Conservation (phyloP, 2,888 invertebrate genomes). For the Gryllus longicercus region DNA sequence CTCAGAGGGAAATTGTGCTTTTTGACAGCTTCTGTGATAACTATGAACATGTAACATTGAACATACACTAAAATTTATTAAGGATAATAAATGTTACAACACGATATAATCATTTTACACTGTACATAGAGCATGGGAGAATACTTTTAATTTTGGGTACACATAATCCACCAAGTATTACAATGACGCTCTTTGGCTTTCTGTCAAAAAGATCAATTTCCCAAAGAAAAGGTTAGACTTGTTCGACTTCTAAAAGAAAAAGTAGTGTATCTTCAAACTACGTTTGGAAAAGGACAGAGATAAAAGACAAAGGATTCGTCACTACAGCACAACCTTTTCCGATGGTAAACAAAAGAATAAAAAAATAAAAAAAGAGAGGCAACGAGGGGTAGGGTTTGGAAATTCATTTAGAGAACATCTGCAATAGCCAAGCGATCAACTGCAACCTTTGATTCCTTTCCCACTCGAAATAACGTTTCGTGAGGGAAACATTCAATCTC, state of each 20-base stretch:
- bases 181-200: too few relatives aligned
- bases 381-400: not conserved
- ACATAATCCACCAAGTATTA: too few relatives aligned
- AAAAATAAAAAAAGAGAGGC: not conserved
- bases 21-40: not conserved
- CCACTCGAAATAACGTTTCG: not conserved
- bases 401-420: not conserved
- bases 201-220: not conserved
- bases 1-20: not conserved
- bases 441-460: not conserved
- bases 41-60: too few relatives aligned
- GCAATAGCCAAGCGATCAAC: not conserved
- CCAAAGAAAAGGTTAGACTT: not conserved
- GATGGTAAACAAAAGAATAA: not conserved
- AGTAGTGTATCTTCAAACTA: not conserved
- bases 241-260: not conserved
- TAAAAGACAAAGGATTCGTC: not conserved
- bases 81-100: too few relatives aligned
- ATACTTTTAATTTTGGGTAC: too few relatives aligned
- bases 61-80: too few relatives aligned
- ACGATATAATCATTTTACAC: too few relatives aligned
- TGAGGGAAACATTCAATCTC: not conserved
- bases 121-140: too few relatives aligned
- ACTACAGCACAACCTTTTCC: conserved; percentile 17
- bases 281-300: not conserved